These are phyloP conservation scores for Varanus salvator DNA, from an alignment of 2,113 vertebrate genomes.

Conservation along the genomic window DNA sequence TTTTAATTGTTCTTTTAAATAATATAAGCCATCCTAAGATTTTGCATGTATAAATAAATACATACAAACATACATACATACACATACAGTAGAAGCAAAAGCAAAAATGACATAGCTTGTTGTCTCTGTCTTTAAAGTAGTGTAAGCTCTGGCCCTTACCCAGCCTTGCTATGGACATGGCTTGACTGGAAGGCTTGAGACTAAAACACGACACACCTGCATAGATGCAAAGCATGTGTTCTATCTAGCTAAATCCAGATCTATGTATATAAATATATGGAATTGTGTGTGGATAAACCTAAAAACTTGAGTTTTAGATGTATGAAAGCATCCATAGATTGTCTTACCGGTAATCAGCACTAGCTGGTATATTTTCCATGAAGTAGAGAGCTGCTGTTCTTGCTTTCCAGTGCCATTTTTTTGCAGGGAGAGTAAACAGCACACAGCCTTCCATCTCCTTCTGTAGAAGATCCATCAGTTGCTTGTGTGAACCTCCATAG, in stretches of 20 bases:
- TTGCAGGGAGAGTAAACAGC: constrained; percentile 87
- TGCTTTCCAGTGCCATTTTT: constrained; percentile 98
- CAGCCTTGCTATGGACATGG: too few species aligned
- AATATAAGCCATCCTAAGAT: too few species aligned
- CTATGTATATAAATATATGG: background rate
- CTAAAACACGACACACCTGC: background rate
- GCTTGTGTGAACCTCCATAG: constrained; percentile 95
- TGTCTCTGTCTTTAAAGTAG: too few species aligned
- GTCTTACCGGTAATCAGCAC: constrained; percentile 84
- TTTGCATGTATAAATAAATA: too few species aligned
- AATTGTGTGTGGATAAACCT: fast-evolving
- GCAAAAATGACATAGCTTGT: too few species aligned
- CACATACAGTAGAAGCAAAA: too few species aligned
- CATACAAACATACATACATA: too few species aligned
- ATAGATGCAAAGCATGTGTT: background rate
- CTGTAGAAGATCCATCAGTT: constrained; percentile 89
- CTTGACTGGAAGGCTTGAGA: too few species aligned
- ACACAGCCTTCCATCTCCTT: constrained; percentile 79
- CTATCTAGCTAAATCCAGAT: background rate
- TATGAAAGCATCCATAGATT: background rate
- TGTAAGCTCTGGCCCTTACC: too few species aligned
- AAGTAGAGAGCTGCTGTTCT: constrained; percentile 90
- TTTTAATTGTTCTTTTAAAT: too few species aligned
- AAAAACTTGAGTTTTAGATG: background rate
- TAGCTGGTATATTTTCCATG: constrained; percentile 86